Base-by-base conservation (phyloP, 2,113 vertebrate species). In the Ctenodactylus gundi region DNA sequence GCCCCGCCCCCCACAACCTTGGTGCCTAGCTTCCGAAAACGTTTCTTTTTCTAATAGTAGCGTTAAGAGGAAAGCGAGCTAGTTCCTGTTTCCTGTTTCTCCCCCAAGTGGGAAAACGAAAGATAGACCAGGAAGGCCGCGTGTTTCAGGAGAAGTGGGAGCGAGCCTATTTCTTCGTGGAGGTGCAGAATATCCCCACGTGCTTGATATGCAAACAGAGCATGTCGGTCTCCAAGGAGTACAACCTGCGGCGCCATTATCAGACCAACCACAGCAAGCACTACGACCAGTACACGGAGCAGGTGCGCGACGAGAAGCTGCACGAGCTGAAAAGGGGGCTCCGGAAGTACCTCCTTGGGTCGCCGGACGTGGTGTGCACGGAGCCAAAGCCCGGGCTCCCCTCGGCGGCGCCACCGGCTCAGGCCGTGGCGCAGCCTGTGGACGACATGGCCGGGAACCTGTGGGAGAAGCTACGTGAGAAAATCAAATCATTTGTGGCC, bases 91-190 rank as follows among this genome's bases (percentile, higher is more conserved):
- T 92, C 68, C 0, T 88, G 88, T 92, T 67, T 96, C 83, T 92
- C 0, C 65, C 36, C 18, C 46, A 95, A 97, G 97, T 97, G 90
- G 97, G 97, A 14, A 97, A 97, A 68, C 95, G 96, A 20, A 97
- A 97, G 94, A 97, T 97, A 51, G 96, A 97, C 93, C 97, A 96
- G 6, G 97, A 97, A 92, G 96, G 97, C 80, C 97, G 97, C 1
- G 78, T 97, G 25, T 97, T 97, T 36, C 97, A 97, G 31, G 97
- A 97, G 27, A 97, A 97, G 87, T 97, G 97, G 97, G 97, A 97
- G 94, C 72, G 96, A 34, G 97, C 97, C 0, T 97, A 97, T 58
- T 97, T 97, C 96, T 97, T 97, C 49, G 84, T 96, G 91, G 96
- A 97, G 55, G 95, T 97, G 70, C 95, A 97, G 83, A 97, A 73